These are phyloP conservation scores for Tapera naevia DNA, from an alignment of 2,797 vertebrate species.

Conservation along the genomic window DNA sequence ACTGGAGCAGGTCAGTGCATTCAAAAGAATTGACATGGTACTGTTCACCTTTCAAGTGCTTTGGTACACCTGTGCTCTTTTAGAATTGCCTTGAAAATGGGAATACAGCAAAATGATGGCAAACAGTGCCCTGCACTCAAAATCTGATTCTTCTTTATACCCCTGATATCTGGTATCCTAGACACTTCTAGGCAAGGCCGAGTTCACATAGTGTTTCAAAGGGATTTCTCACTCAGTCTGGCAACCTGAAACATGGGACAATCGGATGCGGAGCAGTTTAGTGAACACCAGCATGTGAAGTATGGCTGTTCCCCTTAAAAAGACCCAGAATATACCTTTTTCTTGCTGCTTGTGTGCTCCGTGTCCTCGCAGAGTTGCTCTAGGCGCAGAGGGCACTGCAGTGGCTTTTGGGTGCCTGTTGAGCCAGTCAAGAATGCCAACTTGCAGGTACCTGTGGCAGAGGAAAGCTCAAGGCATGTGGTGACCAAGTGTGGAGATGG, in stretches of 20 bases:
- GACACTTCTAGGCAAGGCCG: not conserved
- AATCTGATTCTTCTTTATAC: not conserved
- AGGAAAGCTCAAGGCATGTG: not conserved
- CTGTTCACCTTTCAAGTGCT: not conserved
- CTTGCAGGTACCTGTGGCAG: not conserved
- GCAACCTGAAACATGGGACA: fast-evolving
- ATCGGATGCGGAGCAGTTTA: fast-evolving
- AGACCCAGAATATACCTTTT: not conserved
- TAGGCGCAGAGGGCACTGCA: not conserved
- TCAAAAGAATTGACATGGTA: not conserved
- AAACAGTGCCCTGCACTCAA: not conserved
- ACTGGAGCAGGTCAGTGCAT: not conserved
- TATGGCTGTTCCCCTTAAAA: not conserved
- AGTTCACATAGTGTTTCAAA: not conserved
- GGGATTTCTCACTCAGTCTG: not conserved
- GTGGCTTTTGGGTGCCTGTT: not conserved
- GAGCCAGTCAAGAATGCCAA: not conserved
- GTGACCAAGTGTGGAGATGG: not conserved
- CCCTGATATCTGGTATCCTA: not conserved
- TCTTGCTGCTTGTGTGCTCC: fast-evolving
- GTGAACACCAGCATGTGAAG: not conserved
- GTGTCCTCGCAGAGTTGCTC: not conserved
- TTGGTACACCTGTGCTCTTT: fast-evolving
- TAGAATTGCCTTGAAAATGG: not conserved
- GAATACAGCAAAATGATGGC: not conserved